A percentile compares a stretch with the other conserved stretches of the same genome.
Conservation (phyloP, 1,140 invertebrate species). For the Dryas iulia region DNA sequence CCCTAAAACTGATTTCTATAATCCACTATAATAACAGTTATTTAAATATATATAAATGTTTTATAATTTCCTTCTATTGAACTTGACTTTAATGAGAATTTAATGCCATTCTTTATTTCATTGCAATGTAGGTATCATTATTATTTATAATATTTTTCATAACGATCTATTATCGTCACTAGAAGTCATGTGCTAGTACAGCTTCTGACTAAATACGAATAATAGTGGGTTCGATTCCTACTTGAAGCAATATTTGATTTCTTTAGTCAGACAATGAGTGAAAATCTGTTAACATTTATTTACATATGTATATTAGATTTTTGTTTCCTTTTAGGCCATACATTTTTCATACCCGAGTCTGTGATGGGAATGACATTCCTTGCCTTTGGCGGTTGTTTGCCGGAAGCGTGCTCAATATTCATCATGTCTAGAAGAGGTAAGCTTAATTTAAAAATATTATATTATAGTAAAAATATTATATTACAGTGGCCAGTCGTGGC, state of each 20-base stretch:
- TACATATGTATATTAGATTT: too few relatives aligned
- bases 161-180: background rate
- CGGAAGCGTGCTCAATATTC: conserved; percentile 92
- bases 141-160: background rate
- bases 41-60: background rate
- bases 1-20: background rate
- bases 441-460: conserved; percentile 16
- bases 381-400: conserved; percentile 92
- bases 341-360: conserved; percentile 89
- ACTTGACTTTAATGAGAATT: background rate
- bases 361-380: conserved; percentile 95
- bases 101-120: background rate
- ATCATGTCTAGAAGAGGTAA: conserved; percentile 90
- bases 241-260: too few relatives aligned
- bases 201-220: too few relatives aligned
- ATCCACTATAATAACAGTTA: background rate
- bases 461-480: too few relatives aligned
- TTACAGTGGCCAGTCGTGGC: too few relatives aligned
- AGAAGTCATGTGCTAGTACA: too few relatives aligned
- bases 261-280: too few relatives aligned
- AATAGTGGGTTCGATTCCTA: too few relatives aligned
- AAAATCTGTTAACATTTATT: too few relatives aligned
- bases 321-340: conserved; percentile 81
- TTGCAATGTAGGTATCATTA: background rate
- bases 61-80: background rate